Evolutionary conservation across 2,797 vertebrate species (phyloP), one percentile per base, ranked within the genome.

Genomic region (Zenarchopterus dispar): DNA sequence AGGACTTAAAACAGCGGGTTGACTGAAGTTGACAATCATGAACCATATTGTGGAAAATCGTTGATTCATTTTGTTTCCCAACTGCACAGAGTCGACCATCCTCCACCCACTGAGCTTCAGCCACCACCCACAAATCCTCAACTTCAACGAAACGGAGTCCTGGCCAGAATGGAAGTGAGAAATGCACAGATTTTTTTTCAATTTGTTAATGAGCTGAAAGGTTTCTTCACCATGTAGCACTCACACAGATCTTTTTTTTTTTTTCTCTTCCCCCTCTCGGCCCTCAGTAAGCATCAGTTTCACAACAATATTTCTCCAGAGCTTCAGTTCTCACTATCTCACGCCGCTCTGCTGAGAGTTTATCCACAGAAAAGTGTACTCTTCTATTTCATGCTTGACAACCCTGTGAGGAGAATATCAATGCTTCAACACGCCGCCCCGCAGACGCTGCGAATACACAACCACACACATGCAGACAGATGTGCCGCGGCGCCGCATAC

Each of bases 321-420:
- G 75, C 75, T 49, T 62, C 75, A 44, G 70, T 53, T 70, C 70
- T 74, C 72, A 26, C 80, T 22, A 24, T 70, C 77, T 77, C 65
- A 26, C 81, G 36, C 56, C 19, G 66, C 42, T 75, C 70, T 67
- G 72, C 61, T 36, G 57, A 80, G 81, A 82, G 73, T 85, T 87
- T 70, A 77, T 76, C 73, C 79, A 76, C 63, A 75, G 62, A 80
- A 84, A 39, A 73, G 71, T 62, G 49, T 67, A 75, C 78, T 80
- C 77, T 81, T 78, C 82, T 71, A 82, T 86, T 85, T 87, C 86
- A 86, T 74, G 85, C 82, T 72, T 53, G 77, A 77, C 73, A 68
- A 67, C 49, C 67, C 60, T 58, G 80, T 77, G 78, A 86, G 80
- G 68, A 78, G 87, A 88, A 90, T 88, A 80, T 76, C 78, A 87